phyloP scores from a whole-genome alignment of 2,113 vertebrate species.

The Cephalophus harveyi region DNA sequence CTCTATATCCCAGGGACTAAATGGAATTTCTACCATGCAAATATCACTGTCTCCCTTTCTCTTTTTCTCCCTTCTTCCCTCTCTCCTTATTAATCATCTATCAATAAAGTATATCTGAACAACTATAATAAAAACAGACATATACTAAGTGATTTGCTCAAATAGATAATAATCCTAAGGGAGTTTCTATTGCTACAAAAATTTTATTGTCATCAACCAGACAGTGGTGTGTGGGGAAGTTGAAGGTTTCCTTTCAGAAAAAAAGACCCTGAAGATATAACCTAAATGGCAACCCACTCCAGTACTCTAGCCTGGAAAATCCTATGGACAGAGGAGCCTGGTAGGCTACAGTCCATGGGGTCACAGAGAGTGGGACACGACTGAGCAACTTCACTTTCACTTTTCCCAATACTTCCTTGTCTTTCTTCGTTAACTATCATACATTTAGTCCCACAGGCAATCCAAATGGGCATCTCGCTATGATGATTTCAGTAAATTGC shows the following conservation, averaged over 20 bases:
- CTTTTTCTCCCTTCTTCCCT: not conserved
- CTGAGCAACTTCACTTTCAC: too few species aligned
- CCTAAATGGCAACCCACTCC: too few species aligned
- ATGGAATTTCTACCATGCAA: not conserved
- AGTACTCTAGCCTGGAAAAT: too few species aligned
- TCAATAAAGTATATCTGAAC: not conserved
- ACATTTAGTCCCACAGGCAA: not conserved
- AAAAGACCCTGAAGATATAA: not conserved
- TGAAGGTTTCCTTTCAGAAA: not conserved
- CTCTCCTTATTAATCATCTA: not conserved
- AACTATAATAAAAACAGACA: not conserved
- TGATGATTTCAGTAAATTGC: not conserved
- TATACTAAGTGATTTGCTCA: not conserved
- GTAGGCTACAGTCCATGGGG: too few species aligned
- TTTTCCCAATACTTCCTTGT: not conserved
- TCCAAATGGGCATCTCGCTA: not conserved
- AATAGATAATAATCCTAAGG: not conserved
- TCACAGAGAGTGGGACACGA: too few species aligned
- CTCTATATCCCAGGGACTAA: not conserved
- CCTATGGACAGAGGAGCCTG: too few species aligned
- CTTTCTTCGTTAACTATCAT: not conserved
- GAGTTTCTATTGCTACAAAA: not conserved
- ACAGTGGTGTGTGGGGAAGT: not conserved
- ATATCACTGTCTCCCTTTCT: not conserved
- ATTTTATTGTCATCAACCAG: not conserved